phyloP scores from a whole-genome alignment of 2,888 invertebrate genomes.

The Nycteola revayana region DNA sequence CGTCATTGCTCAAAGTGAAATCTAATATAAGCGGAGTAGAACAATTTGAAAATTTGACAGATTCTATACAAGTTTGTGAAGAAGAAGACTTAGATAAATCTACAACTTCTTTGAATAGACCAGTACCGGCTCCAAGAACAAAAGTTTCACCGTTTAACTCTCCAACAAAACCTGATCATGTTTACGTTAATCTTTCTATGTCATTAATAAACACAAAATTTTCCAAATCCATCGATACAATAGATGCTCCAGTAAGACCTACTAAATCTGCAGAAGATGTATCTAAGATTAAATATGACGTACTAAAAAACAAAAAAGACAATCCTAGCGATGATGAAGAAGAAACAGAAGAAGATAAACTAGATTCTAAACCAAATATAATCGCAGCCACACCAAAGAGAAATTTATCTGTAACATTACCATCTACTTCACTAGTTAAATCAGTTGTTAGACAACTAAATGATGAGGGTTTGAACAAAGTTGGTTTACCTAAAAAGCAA shows the following conservation, averaged over 20 bases:
- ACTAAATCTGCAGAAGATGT: slow-evolving; percentile 64
- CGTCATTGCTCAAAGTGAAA: slow-evolving; percentile 56
- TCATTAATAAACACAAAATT: slow-evolving; percentile 61
- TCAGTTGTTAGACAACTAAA: slow-evolving; percentile 70
- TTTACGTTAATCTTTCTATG: slow-evolving; percentile 82
- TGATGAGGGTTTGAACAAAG: slow-evolving; percentile 63
- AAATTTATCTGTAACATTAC: slow-evolving; percentile 53
- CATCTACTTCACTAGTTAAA: slow-evolving; percentile 72
- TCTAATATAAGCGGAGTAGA: slow-evolving; percentile 68
- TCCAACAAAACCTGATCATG: slow-evolving; percentile 76
- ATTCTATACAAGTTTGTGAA: slow-evolving; percentile 85
- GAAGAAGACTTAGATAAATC: slow-evolving; percentile 61
- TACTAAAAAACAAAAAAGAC: slow-evolving; percentile 29
- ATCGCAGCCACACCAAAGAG: slow-evolving; percentile 73
- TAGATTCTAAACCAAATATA: slow-evolving; percentile 64
- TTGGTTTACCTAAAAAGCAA: slow-evolving; percentile 67
- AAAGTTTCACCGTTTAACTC: slow-evolving; percentile 61
- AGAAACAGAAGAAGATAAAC: slow-evolving; percentile 32
- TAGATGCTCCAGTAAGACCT: slow-evolving; percentile 63
- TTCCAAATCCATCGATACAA: slow-evolving; percentile 51
- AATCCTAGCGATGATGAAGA: slow-evolving; percentile 31
- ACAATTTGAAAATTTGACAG: slow-evolving; percentile 84
- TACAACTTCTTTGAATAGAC: slow-evolving; percentile 77
- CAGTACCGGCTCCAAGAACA: slow-evolving; percentile 82
- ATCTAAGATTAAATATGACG: slow-evolving; percentile 36